Percentiles rank a stretch among this genome's conserved stretches.
Conservation (phyloP, 2,113 vertebrate genomes). For the Meles meles region DNA sequence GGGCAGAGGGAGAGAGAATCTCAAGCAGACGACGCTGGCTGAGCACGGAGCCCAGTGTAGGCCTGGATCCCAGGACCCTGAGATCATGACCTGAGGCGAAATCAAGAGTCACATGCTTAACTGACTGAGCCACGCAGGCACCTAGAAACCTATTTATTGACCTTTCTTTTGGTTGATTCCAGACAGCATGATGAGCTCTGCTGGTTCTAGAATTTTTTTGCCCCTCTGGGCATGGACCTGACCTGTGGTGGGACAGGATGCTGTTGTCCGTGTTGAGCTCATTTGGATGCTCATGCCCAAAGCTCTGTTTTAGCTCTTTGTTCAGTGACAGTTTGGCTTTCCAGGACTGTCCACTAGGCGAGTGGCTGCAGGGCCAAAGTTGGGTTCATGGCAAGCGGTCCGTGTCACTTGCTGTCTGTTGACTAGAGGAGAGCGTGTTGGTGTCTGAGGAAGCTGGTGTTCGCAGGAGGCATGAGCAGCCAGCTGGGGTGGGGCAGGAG, state of each 20-base stretch:
- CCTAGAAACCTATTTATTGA: background rate
- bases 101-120: background rate
- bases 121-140: background rate
- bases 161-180: background rate
- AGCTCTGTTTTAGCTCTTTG: background rate
- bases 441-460: background rate
- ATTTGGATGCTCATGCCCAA: rapidly evolving
- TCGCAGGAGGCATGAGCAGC: background rate
- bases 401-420: rapidly evolving
- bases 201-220: background rate
- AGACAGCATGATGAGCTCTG: background rate
- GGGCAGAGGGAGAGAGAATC: background rate
- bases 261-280: background rate
- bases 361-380: background rate
- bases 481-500: background rate
- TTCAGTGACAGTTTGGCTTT: background rate
- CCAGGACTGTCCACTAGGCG: rapidly evolving
- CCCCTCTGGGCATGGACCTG: no score
- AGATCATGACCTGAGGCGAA: background rate
- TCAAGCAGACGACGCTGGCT: background rate
- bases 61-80: background rate
- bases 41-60: background rate
- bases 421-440: rapidly evolving
- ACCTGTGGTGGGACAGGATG: rapidly evolving
- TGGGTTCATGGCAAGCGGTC: background rate